Base-by-base conservation (phyloP, 2,113 vertebrate species). In the Carassius carassius region DNA sequence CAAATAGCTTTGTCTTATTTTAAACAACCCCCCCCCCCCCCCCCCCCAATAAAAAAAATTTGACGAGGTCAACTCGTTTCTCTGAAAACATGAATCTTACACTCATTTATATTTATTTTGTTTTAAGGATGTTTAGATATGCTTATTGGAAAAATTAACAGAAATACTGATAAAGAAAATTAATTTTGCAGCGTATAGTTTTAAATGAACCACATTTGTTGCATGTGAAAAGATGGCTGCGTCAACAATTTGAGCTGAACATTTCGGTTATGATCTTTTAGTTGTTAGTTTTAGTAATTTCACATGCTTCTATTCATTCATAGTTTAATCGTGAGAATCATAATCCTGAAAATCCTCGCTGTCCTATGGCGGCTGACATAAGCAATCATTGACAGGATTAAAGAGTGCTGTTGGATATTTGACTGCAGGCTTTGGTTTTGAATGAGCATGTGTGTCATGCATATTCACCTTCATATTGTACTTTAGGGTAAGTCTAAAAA, bases 381-480 rank as follows among this genome's bases (percentile, higher is more conserved):
- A 82, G 19, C 35, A n/a, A 3, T 62, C n/a, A n/a, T 80, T 77
- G 51, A 19, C 4, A 11, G 76, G 32, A 37, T 37, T 37, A 54
- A 35, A 14, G 51, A 58, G 5, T 41, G 13, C 5, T 14, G 19
- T 51, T 78, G 25, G 16, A 37, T 58, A n/a, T 37, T 78, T 78
- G 29, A 58, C 54, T 60, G 19, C n/a, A 47, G 19, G 37, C 3
- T 47, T 65, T 49, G 79, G 17, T 69, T 81, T 65, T 21, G 83
- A 47, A 14, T 78, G 32, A 80, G 62, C 62, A 67, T 62, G 69
- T 78, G 16, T n/a, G 19, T 13, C 5, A 65, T 85, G 79, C 82
- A 2, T 65, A 65, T 21, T 85, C 37, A 63, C 17, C 2, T 44
- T 32, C 60, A 49, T 88, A 49, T 85, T 88, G 32, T 87, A 16